Evolutionary conservation across 64 coral and sea anemone genomes (phyloP).

Genomic region (Astreopora myriophthalma): DNA sequence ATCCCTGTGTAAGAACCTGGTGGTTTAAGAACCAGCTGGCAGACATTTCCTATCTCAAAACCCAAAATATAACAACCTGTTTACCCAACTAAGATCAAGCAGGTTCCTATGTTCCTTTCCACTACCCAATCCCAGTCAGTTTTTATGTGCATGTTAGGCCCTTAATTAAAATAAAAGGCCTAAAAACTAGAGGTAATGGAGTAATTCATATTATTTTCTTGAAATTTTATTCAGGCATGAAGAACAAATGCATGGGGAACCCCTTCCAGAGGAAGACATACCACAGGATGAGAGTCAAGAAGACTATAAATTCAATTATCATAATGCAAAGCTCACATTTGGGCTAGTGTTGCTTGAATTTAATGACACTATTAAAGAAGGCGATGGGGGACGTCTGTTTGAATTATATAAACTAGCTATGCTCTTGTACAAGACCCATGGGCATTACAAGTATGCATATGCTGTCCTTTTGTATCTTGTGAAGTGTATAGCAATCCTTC

Average conservation of each 20-base stretch:
- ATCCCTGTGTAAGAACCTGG: too few relatives aligned
- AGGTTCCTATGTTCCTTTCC: background rate
- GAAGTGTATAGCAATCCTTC: slow-evolving; percentile 38
- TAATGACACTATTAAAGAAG: slow-evolving; percentile 31
- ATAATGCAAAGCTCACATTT: slow-evolving; percentile 44
- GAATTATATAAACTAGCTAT: slow-evolving; percentile 40
- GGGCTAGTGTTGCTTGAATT: slow-evolving; percentile 42
- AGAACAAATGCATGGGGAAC: background rate
- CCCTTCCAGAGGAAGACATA: too few relatives aligned
- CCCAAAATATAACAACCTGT: background rate
- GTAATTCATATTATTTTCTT: background rate
- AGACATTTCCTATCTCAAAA: too few relatives aligned
- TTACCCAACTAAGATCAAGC: background rate
- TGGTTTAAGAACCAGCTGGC: too few relatives aligned
- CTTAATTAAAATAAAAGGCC: background rate
- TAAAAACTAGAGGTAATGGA: background rate
- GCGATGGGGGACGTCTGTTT: slow-evolving; percentile 54
- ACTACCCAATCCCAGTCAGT: background rate
- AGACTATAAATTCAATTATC: slow-evolving; percentile 47
- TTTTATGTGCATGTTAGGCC: background rate
- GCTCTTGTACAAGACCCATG: slow-evolving; percentile 43
- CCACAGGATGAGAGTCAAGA: background rate
- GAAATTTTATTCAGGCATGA: background rate
- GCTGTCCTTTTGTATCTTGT: slow-evolving; percentile 46
- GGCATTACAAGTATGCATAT: slow-evolving; percentile 60